Evolutionary conservation across 2,797 vertebrate genomes (phyloP).

Genomic region (Hyperoplus immaculatus): DNA sequence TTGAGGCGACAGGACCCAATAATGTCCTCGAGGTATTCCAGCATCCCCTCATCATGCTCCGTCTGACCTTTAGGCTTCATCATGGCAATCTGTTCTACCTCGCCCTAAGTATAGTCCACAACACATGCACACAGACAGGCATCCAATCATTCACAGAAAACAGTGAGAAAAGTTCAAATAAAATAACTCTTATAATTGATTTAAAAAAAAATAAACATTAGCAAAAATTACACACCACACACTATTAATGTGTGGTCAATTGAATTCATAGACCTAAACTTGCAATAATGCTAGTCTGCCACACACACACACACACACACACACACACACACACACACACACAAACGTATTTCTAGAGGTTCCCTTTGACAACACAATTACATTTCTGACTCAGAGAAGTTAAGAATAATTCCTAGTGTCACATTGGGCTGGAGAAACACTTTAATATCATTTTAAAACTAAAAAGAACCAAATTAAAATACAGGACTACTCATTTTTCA

Average conservation of each 20-base stretch:
- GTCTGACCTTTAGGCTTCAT: conserved; percentile 99
- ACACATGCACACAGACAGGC: conserved; percentile 45
- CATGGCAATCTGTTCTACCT: conserved; percentile 99
- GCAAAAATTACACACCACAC: background rate
- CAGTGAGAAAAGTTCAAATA: background rate
- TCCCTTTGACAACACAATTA: background rate
- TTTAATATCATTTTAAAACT: conserved; percentile 2
- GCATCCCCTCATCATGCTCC: conserved; percentile 97
- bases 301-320: conserved; percentile 29
- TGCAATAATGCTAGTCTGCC: conserved; percentile 7
- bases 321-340: conserved; percentile 27
- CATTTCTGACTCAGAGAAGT: conserved; percentile 7
- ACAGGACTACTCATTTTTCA: background rate
- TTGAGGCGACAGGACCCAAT: conserved; percentile 96
- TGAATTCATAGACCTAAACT: conserved; percentile 10
- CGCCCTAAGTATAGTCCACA: conserved; percentile 87
- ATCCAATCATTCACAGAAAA: conserved; percentile 27
- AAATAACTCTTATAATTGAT: background rate
- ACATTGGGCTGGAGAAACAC: conserved; percentile 4
- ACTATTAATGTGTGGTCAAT: background rate
- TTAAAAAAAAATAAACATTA: background rate
- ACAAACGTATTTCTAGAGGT: conserved; percentile 4
- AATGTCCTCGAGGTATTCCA: conserved; percentile 97
- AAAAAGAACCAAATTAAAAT: conserved; percentile 24
- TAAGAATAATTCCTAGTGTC: conserved; percentile 4